phyloP scores from a whole-genome alignment of 2,113 vertebrate species.

The Chaenogobius annularis region DNA sequence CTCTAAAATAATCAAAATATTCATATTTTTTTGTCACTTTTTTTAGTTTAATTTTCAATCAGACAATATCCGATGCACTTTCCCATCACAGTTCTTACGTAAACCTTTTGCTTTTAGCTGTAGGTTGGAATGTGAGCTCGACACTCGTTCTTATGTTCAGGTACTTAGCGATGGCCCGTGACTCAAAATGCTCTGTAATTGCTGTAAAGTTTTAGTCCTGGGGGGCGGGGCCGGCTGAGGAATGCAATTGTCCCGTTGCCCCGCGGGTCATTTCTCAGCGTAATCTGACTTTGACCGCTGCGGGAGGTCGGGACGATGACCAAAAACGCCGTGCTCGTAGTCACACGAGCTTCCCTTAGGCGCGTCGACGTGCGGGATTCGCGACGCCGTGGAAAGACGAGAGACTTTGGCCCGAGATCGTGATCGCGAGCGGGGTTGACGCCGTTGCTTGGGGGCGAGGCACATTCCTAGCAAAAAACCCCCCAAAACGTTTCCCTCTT shows the following conservation, averaged over 20 bases:
- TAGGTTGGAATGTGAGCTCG: neutral
- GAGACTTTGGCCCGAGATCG: conserved; percentile 18
- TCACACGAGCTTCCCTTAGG: conserved; percentile 23
- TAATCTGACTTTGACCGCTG: conserved; percentile 44
- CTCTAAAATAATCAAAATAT: too few species aligned
- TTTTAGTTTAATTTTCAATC: too few species aligned
- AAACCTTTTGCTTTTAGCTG: neutral
- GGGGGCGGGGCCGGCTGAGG: conserved; percentile 20
- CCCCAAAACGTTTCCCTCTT: neutral
- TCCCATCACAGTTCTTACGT: neutral
- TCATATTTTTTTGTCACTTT: too few species aligned
- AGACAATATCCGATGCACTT: neutral
- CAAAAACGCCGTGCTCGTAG: conserved; percentile 22
- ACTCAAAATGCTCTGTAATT: conserved; percentile 30
- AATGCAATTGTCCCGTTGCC: conserved; percentile 43
- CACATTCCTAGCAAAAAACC: conserved; percentile 4
- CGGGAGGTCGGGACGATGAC: conserved; percentile 36
- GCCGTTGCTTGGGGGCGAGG: neutral
- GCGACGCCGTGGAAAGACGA: conserved; percentile 16
- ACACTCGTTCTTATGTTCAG: neutral
- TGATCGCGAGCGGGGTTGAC: neutral
- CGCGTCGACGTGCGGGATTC: conserved; percentile 36
- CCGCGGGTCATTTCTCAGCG: conserved; percentile 41
- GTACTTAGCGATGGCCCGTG: neutral
- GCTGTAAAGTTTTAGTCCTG: conserved; percentile 19